A percentile compares a stretch with the other conserved stretches of the same genome.
Conservation (phyloP, 92 coral and sea anemone species). For the Montipora capitata region DNA sequence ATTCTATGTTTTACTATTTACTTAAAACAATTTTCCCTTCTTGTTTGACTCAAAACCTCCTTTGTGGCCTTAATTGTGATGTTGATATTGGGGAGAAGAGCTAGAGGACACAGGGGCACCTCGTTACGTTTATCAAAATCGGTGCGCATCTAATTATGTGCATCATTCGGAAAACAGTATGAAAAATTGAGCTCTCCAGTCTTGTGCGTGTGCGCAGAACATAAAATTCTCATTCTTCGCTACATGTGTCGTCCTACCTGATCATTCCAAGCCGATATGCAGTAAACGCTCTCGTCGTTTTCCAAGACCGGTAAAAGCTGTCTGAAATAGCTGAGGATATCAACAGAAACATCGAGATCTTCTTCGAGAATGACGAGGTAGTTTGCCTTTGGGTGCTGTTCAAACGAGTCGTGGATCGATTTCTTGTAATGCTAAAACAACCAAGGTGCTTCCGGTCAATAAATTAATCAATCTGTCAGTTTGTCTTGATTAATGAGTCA, state of each 20-base stretch:
- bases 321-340: conserved; percentile 69
- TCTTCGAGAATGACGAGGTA: conserved; percentile 69
- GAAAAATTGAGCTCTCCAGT: no score
- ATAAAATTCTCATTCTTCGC: neutral
- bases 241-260: conserved; percentile 21
- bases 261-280: conserved; percentile 84
- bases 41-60: no score
- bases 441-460: no score
- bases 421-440: conserved; percentile 70
- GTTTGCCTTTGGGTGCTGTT: conserved; percentile 61
- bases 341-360: conserved; percentile 72
- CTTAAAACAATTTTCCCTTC: no score
- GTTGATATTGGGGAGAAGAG: no score
- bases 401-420: conserved; percentile 66
- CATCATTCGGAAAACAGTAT: no score
- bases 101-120: no score
- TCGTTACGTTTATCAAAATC: no score
- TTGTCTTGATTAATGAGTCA: neutral
- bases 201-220: no score
- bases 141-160: no score
- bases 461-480: neutral
- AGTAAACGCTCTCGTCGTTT: conserved; percentile 61
- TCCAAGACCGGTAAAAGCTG: conserved; percentile 74
- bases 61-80: no score
- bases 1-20: no score